phyloP scores from a whole-genome alignment of 2,797 vertebrate genomes.

The Heterohyrax brucei region DNA sequence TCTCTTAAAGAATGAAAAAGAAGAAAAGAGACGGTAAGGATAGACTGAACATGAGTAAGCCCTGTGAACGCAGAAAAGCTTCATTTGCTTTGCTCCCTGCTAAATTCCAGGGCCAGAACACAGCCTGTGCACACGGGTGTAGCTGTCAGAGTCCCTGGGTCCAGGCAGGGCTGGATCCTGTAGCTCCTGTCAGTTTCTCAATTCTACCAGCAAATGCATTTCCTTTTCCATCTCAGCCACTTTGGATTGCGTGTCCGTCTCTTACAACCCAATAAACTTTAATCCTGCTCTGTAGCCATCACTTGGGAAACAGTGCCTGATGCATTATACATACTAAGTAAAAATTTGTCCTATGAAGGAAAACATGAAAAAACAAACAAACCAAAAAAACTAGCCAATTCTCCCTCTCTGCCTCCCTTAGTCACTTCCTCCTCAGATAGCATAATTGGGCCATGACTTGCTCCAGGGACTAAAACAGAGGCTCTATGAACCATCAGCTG shows the following conservation, averaged over 20 bases:
- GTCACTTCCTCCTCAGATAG: neutral
- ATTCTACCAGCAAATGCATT: neutral
- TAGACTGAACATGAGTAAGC: neutral
- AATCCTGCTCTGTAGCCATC: neutral
- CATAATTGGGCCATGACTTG: neutral
- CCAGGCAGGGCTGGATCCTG: neutral
- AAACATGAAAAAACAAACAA: neutral
- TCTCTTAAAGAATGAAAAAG: neutral
- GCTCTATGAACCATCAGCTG: too few relatives aligned
- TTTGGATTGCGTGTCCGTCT: neutral
- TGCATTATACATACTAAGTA: neutral
- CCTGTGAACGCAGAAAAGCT: neutral
- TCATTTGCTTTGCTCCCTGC: neutral
- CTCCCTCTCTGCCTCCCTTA: neutral
- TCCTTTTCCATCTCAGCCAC: neutral
- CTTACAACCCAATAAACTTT: neutral
- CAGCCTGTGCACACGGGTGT: rapidly evolving
- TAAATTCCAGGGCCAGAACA: rapidly evolving
- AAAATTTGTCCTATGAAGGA: neutral
- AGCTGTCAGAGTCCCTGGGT: neutral
- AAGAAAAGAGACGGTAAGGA: neutral
- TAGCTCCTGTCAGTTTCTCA: neutral
- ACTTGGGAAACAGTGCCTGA: neutral
- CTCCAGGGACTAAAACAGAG: neutral
- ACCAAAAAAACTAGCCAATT: neutral